These are phyloP conservation scores for Decapterus maruadsi DNA, from an alignment of 2,797 vertebrate genomes.

Conservation along the genomic window DNA sequence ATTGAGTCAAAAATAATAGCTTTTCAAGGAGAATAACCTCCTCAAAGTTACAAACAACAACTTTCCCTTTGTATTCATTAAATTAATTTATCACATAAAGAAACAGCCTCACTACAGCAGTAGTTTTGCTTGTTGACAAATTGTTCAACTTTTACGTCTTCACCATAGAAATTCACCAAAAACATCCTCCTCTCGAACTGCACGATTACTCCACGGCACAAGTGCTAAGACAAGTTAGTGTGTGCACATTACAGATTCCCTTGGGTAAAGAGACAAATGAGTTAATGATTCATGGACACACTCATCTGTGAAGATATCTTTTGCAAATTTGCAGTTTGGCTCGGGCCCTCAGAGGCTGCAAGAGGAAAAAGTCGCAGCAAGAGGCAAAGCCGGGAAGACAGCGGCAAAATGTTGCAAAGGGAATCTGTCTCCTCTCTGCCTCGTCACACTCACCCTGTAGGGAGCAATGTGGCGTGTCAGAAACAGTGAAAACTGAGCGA, in stretches of 20 bases:
- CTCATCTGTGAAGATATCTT: constrained; percentile 38
- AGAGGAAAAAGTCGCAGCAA: constrained; percentile 9
- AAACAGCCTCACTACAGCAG: neutral
- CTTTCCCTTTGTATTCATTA: constrained; percentile 20
- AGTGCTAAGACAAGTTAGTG: neutral
- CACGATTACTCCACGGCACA: neutral
- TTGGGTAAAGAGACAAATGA: constrained; percentile 14
- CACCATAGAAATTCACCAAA: neutral
- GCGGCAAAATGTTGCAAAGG: constrained; percentile 33
- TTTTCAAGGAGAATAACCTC: neutral
- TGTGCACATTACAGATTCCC: constrained; percentile 13
- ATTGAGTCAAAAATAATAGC: constrained; percentile 2
- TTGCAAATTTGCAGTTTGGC: constrained; percentile 29
- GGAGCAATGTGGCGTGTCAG: constrained; percentile 42
- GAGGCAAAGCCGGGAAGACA: constrained; percentile 45
- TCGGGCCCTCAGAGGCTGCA: constrained; percentile 8
- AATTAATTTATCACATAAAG: neutral
- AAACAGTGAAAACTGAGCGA: constrained; percentile 36
- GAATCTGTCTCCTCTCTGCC: constrained; percentile 34
- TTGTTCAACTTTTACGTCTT: neutral
- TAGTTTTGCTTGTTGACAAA: neutral
- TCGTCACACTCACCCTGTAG: constrained; percentile 36
- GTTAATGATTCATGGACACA: constrained; percentile 45
- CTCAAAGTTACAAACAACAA: constrained; percentile 14
- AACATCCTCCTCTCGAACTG: neutral